phyloP scores from a whole-genome alignment of 1,140 invertebrate genomes.

The Pseudomyrmex pallidus region DNA sequence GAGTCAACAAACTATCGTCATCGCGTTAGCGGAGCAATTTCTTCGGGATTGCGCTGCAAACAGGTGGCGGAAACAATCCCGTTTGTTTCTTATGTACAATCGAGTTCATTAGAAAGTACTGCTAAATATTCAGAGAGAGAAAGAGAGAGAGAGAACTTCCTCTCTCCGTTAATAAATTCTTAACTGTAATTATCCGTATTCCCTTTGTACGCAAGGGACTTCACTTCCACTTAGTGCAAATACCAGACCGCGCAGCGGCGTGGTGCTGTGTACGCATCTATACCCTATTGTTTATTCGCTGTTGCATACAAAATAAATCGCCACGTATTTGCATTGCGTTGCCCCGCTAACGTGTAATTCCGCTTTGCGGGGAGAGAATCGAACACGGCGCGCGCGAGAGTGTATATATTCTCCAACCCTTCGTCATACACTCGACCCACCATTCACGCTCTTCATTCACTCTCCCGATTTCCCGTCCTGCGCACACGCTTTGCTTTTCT shows the following conservation, averaged over 20 bases:
- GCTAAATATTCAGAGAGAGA: neutral
- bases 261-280: neutral
- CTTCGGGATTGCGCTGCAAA: no score
- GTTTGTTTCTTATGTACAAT: neutral
- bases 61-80: no score
- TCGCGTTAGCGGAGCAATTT: no score
- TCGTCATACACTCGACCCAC: slow-evolving; percentile 14
- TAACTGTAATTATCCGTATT: neutral
- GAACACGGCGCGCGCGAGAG: neutral
- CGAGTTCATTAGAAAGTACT: neutral
- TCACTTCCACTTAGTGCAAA: neutral
- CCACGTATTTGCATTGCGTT: neutral
- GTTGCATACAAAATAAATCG: slow-evolving; percentile 16
- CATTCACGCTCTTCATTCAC: slow-evolving; percentile 50
- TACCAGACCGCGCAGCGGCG: neutral
- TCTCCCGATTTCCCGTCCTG: slow-evolving; percentile 43
- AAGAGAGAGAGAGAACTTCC: neutral
- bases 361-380: neutral
- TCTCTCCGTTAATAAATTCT: neutral
- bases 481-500: slow-evolving; percentile 9
- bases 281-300: neutral
- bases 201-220: neutral
- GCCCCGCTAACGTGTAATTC: neutral
- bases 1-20: no score
- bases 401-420: neutral